Evolutionary conservation across 2,888 invertebrate species (phyloP), one percentile per base, ranked within the genome.

Genomic region (Drosophila prostipennis): DNA sequence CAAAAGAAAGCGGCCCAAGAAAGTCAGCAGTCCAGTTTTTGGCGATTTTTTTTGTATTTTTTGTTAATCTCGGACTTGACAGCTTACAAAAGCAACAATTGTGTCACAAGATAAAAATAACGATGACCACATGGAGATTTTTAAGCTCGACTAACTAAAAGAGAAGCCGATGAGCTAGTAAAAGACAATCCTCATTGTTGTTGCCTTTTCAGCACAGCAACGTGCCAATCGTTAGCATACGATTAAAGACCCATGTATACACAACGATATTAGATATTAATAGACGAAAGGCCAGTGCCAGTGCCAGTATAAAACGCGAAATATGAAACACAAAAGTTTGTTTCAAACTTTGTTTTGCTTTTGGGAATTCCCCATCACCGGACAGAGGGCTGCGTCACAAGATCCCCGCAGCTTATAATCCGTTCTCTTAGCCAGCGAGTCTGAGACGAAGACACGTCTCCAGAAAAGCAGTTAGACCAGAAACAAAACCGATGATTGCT

Each of bases 101-200:
- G 85, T 87, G 87, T 87, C 87, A 87, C 87, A 84, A 75, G 74
- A 61, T 88, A 87, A 80, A 87, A 87, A 84, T 84, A 87, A 77
- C 76, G 87, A 87, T 87, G 87, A 87, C 77, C 75, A 82, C 87
- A 87, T 82, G 76, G 75, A 53, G 54, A 63, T 40, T 56, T 49
- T 45, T 75, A 75, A 77, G 78, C 80, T 74, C 79, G 77, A 75
- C 70, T 69, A 70, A 70, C 70, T 69, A 69, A 70, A 72, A 67
- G 63, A 72, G 72, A 53, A 79, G 77, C 43, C 43, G 61, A 56
- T 40, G 40, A 70, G 42, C 39, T 63, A 65, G 65, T 65, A 68
- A 68, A 55, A 68, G 56, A 63, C 65, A 65, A 53, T 65, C 53
- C 63, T 54, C 46, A 63, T 63, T 65, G 63, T 63, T 65, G 37